These are phyloP conservation scores for Malurus elegans DNA, from an alignment of 2,113 vertebrate genomes.

Conservation along the genomic window DNA sequence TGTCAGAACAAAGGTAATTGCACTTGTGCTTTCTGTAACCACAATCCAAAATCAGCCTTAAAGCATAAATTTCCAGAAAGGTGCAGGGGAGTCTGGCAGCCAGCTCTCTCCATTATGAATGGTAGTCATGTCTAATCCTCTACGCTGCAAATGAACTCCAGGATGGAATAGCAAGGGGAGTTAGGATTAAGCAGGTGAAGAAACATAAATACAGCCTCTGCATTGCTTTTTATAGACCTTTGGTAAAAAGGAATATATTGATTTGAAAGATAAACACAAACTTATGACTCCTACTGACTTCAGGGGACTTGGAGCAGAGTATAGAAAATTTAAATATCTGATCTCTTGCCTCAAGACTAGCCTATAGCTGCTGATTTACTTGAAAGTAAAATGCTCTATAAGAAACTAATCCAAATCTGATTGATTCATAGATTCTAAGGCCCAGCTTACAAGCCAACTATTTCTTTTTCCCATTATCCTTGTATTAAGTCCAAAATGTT, in stretches of 20 bases:
- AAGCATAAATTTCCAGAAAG: background rate
- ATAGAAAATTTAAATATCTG: background rate
- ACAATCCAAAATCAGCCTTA: background rate
- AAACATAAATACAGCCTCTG: background rate
- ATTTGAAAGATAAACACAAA: conserved; percentile 8
- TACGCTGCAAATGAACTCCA: background rate
- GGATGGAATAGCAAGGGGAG: background rate
- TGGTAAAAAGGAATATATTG: background rate
- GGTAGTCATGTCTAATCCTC: background rate
- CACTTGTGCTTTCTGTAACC: background rate
- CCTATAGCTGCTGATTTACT: background rate
- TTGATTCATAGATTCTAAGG: conserved; percentile 23
- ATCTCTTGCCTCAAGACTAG: background rate
- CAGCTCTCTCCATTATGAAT: background rate
- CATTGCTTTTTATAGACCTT: background rate
- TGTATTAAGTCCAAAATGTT: conserved; percentile 9
- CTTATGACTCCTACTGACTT: background rate
- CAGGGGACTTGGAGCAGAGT: background rate
- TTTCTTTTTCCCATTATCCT: background rate
- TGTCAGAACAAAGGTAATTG: background rate
- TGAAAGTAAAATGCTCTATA: background rate
- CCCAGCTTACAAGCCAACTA: background rate
- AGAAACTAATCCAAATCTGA: background rate
- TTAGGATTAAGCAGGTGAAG: background rate
- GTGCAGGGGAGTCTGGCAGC: background rate